Percentiles rank a stretch among this genome's conserved stretches.
phyloP scores from a whole-genome alignment of 2,797 vertebrate genomes.

The Gymnothorax javanicus region DNA sequence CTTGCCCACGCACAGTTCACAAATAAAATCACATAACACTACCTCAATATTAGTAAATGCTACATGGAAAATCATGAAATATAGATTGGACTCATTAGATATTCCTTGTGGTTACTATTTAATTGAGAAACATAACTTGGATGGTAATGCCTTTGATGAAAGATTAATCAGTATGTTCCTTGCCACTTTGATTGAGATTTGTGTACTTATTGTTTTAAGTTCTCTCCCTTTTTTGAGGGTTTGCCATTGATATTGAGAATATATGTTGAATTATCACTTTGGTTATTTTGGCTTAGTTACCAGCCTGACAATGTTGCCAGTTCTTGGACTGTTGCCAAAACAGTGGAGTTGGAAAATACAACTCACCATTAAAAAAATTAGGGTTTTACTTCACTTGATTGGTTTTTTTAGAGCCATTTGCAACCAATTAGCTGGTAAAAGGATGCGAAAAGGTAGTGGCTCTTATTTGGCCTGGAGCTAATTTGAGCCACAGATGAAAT shows the following conservation, averaged over 20 bases:
- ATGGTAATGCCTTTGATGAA: not conserved
- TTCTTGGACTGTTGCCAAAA: too few relatives aligned
- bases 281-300: not conserved
- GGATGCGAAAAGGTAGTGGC: conserved; percentile 60
- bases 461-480: conserved; percentile 64
- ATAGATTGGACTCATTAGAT: not conserved
- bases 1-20: not conserved
- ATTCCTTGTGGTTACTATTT: not conserved
- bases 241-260: not conserved
- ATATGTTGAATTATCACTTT: not conserved
- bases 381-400: not conserved
- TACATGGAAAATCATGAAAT: not conserved
- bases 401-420: conserved; percentile 41
- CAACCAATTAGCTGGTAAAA: conserved; percentile 54
- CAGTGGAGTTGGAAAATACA: too few relatives aligned
- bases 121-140: not conserved
- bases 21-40: not conserved
- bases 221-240: not conserved
- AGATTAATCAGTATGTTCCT: not conserved
- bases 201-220: not conserved
- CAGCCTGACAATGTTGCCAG: too few relatives aligned
- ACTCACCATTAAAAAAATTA: too few relatives aligned
- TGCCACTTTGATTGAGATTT: not conserved
- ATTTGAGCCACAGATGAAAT: conserved; percentile 63
- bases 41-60: not conserved